Evolutionary conservation across 2,888 invertebrate species (phyloP).

Genomic region (Frankliniella fusca): DNA sequence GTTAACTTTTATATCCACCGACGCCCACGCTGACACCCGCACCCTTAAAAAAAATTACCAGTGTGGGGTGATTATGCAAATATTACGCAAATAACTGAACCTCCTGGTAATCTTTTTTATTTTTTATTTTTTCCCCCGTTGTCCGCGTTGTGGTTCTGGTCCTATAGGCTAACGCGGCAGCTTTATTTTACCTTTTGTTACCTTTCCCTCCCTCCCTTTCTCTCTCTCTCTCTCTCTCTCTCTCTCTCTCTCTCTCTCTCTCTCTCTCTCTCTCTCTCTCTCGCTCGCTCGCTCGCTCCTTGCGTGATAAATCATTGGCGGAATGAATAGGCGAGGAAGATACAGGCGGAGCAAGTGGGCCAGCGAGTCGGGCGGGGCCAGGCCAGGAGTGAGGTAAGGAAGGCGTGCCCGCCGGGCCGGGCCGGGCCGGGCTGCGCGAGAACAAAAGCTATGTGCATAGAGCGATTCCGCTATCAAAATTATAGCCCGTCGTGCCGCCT

Average conservation of each 20-base stretch:
- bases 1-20: no score
- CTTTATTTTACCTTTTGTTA: no score
- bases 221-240: no score
- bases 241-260: background rate
- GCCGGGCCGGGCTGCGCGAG: background rate
- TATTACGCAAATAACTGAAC: no score
- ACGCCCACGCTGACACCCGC: no score
- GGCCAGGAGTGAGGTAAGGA: background rate
- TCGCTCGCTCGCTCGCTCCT: background rate
- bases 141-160: no score
- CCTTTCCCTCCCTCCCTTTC: no score
- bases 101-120: no score
- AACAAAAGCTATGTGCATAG: conserved; percentile 5
- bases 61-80: no score
- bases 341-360: background rate
- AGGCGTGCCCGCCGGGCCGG: background rate
- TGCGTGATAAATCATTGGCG: background rate
- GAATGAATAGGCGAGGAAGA: background rate
- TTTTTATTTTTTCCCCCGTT: no score
- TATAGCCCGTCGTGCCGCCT: background rate
- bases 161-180: no score
- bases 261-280: background rate
- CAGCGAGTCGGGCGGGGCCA: background rate
- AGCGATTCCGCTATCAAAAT: conserved; percentile 19
- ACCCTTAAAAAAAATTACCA: no score